A percentile compares a stretch with the other conserved stretches of the same genome.
Conservation (phyloP, 2,888 invertebrate genomes). For the Spilarctia lutea region DNA sequence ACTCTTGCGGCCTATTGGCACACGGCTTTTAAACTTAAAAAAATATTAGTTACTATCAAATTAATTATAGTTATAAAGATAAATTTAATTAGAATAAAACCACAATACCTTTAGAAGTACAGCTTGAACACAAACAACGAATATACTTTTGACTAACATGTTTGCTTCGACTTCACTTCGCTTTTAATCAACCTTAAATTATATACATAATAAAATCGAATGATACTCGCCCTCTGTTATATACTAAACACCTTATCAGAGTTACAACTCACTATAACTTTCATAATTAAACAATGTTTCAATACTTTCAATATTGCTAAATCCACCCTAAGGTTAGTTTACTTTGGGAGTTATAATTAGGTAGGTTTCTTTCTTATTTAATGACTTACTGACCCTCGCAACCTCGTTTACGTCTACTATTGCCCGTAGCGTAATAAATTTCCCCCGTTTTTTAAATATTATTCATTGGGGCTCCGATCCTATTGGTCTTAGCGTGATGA, state of each 20-base stretch:
- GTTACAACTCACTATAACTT: conserved; percentile 34
- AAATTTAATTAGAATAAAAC: neutral
- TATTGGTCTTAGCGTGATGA: too few relatives aligned
- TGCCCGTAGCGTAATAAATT: too few relatives aligned
- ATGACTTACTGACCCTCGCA: too few relatives aligned
- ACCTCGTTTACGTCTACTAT: too few relatives aligned
- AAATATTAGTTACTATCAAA: too few relatives aligned
- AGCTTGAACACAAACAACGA: conserved; percentile 38
- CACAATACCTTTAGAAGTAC: conserved; percentile 31
- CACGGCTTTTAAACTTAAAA: too few relatives aligned
- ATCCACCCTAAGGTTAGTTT: conserved; percentile 8
- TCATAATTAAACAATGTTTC: conserved; percentile 29
- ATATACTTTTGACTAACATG: conserved; percentile 38
- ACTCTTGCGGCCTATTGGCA: too few relatives aligned
- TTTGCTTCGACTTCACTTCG: neutral
- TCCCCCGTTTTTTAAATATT: too few relatives aligned
- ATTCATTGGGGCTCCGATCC: too few relatives aligned
- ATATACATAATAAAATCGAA: conserved; percentile 9
- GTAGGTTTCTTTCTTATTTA: neutral
- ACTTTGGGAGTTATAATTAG: neutral
- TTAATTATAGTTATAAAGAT: neutral
- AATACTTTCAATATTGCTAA: conserved; percentile 28
- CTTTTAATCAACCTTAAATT: neutral
- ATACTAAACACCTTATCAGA: conserved; percentile 43
- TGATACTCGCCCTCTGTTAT: conserved; percentile 24